These are phyloP conservation scores for Hemicrepidius hirtus DNA, from an alignment of 2,888 invertebrate species.

Conservation along the genomic window DNA sequence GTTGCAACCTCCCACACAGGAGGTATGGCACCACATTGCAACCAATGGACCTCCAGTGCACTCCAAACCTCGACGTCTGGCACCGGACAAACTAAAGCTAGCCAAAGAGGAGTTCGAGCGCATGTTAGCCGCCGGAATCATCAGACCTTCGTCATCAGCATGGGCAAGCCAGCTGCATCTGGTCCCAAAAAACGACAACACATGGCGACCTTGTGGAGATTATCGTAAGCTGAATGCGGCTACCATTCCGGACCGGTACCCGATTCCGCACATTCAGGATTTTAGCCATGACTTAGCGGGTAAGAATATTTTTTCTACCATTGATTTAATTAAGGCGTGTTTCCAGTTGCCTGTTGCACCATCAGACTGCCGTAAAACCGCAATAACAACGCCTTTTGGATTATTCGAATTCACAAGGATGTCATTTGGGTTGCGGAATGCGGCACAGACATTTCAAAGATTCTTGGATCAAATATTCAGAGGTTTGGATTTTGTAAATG, in stretches of 20 bases:
- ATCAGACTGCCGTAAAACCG: too few species aligned
- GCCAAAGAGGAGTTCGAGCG: neutral
- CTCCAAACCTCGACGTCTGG: neutral
- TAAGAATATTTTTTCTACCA: neutral
- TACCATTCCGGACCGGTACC: slow-evolving; percentile 18
- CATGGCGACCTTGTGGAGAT: slow-evolving; percentile 6
- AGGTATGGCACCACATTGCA: slow-evolving; percentile 7
- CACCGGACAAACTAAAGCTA: neutral
- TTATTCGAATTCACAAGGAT: too few species aligned
- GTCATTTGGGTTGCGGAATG: slow-evolving; percentile 5
- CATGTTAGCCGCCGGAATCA: too few species aligned
- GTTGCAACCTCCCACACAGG: neutral
- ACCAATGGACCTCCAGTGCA: slow-evolving; percentile 20
- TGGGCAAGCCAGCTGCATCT: too few species aligned
- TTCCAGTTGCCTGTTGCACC: too few species aligned
- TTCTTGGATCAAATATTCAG: slow-evolving; percentile 27
- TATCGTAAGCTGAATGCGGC: neutral
- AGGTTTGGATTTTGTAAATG: slow-evolving; percentile 10
- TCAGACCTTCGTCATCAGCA: too few species aligned
- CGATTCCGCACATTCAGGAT: slow-evolving; percentile 9
- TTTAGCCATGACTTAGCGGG: neutral
- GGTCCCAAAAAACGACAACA: neutral
- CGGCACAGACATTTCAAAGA: slow-evolving; percentile 4
- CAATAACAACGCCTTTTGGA: too few species aligned
- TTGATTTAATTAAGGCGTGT: neutral